These are phyloP conservation scores for Hydrotaea diabolus DNA, from an alignment of 2,888 invertebrate species.

Conservation along the genomic window DNA sequence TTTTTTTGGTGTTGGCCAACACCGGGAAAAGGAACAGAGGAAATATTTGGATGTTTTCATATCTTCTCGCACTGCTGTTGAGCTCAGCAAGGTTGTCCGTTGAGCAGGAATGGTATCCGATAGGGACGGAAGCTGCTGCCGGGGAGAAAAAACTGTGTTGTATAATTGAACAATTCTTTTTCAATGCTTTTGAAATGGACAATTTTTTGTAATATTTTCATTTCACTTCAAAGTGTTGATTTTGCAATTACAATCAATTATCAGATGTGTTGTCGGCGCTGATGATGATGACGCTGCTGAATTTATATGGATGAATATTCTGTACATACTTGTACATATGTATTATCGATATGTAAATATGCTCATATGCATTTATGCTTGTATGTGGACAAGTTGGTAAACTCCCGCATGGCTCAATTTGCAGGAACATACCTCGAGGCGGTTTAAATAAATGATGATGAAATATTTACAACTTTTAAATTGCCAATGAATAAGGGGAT, in stretches of 20 bases:
- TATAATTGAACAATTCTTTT: slow-evolving; percentile 51
- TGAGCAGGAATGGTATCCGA: no score
- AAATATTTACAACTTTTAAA: slow-evolving; percentile 6
- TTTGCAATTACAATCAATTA: slow-evolving; percentile 57
- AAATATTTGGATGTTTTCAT: slow-evolving; percentile 16
- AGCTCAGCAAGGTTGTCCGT: no score
- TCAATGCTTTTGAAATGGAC: slow-evolving; percentile 12
- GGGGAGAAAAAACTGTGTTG: slow-evolving; percentile 26
- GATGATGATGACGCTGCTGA: not conserved
- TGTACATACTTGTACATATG: no score
- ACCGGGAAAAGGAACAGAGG: not conserved
- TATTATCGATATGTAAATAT: no score
- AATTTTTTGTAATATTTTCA: slow-evolving; percentile 22
- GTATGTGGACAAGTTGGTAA: no score
- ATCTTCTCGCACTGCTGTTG: no score
- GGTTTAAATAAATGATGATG: slow-evolving; percentile 8
- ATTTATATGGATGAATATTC: not conserved
- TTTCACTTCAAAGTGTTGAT: slow-evolving; percentile 50
- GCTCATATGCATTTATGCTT: not conserved
- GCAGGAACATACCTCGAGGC: not conserved
- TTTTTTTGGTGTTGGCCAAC: not conserved
- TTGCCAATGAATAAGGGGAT: not conserved
- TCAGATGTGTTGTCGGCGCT: slow-evolving; percentile 14
- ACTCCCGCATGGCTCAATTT: slow-evolving; percentile 11
- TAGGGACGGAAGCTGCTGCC: not conserved